Base-by-base conservation (phyloP, 2,888 invertebrate genomes). In the Hyposoter didymator region DNA sequence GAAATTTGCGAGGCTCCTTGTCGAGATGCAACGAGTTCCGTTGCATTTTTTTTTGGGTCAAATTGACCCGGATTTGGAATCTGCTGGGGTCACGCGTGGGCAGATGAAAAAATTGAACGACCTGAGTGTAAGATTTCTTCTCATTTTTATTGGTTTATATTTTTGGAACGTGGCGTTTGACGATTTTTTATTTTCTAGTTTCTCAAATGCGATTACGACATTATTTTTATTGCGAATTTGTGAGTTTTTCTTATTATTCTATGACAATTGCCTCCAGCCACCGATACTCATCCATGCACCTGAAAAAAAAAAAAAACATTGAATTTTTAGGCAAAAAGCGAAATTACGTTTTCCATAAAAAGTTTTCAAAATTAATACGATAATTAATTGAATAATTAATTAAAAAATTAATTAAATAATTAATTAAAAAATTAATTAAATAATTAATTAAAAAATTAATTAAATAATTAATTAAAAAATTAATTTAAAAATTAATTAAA, bases 21-120 rank as follows among this genome's bases (percentile, higher is more conserved):
- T 39, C 39, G 8, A 39, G 1, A 39, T 39, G 39, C 39, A 39
- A 39, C 39, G 10, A 39, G 39, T 39, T 39, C 10, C 39, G 10
- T 39, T 5, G 8, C 39, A n/a, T 28, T 59, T 59, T 59, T 3
- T 8, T 1, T 28, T 59, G 47, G 47, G 17, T 49, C 47, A 5
- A n/a, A 49, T 49, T 49, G 47, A 49, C 17, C 47, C 47, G 5
- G 47, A 5, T 14, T 49, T 5, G 14, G 0, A 49, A 49, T 14
- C n/a, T 28, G 8, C n/a, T 28, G 8, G 59, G 0, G 14, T 72
- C 52, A 62, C 69, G 22, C 62, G 55, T 69, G 47, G 74, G 62
- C 69, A 62, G 43, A 73, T 79, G 10, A 73, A 79, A 79, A 78
- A 74, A 47, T 74, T 52, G 55, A 22, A 52, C 59, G 69, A 78